Base-by-base conservation (phyloP, 2,113 vertebrate genomes). In the Chamaea fasciata region DNA sequence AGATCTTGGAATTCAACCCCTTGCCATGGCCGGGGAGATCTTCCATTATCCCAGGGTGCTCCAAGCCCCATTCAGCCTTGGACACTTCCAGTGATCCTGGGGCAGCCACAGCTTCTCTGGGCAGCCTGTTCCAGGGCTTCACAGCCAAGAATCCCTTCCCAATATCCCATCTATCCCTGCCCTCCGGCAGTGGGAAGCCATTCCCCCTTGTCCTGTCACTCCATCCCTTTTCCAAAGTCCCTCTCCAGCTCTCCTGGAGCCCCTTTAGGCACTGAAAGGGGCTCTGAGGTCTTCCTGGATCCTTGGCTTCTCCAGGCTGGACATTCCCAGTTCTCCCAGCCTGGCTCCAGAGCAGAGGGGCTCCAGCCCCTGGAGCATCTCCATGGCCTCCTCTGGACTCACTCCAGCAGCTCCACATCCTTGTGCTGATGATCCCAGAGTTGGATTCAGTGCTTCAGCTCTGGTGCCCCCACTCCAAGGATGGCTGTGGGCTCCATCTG, bases 101-200 rank as follows among this genome's bases (percentile, higher is more conserved):
- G 1, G 7, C 37, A 74, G 28, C 22, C 60, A 59, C 33, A 67
- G 28, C 0, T 65, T 23, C 27, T 46, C 52, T 67, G 23, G 23
- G 21, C 1, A 62, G 0, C 0, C 22, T 1, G 0, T 26, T 0
- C 52, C 44, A 89, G 19, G 3, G 0, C 15, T 4, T 80, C 6
- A 2, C 9, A 59, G 23, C 0, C 0, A 60, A 27, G 53, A 69
- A 60, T 69, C 46, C 3, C 33, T 74, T 52, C 69, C 39, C 16
- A n/a, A 4, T 12, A n/a, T 59, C 33, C 33, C 23, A 46, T 26
- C 44, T 3, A 17, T 0, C 37, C 59, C 37, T 37, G 13, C 31
- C 4, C 31, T 73, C 6, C 31, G 17, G 3, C 11, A 56, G 5
- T 64, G 4, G 7, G 11, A 67, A 89, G 11, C 9, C n/a, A 75